Base-by-base conservation (phyloP, 2,888 invertebrate species). In the Alviniconcha strummeri region DNA sequence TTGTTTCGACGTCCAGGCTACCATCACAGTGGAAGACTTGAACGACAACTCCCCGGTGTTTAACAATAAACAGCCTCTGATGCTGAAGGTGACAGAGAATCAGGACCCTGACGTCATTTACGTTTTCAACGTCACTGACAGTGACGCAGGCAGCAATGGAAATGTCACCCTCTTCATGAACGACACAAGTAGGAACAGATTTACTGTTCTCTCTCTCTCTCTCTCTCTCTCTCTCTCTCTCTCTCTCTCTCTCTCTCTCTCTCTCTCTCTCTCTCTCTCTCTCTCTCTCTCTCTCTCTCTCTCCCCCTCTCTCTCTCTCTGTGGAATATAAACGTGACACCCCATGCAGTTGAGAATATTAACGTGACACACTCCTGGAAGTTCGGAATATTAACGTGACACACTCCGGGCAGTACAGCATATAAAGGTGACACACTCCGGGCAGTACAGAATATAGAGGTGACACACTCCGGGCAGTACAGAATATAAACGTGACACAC, bases 21-120 rank as follows among this genome's bases (percentile, higher is more conserved):
- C 82, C 19, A 81, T 89, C 71, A 81, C 80, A n/a, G 60, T 89
- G 5, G 78, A 81, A 7, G 88, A 88, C 67, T 82, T 80, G 11
- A 88, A 87, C 83, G 87, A 89, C 83, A 87, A 87, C 72, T 84
- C 86, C 17, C 89, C 88, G 4, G 64, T 67, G 52, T 89, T 88
- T 83, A 60, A 79, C n/a, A 8, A 7, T 11, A 64, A 81, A 5
- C 54, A 82, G 5, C 76, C 85, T 13, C 36, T 86, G 54, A 82
- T 11, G 60, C 60, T 87, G 80, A 69, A 13, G 54, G 85, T 86
- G 17, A 78, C 13, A 11, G 88, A 88, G 67, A 84, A 80, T 9
- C 64, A 81, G 19, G 82, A 19, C 5, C 81, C 81, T 54, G 36
- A 76, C 5, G 54, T 83, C 9, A 69, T 87, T 9, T 83, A 85